phyloP scores from a whole-genome alignment of 2,113 vertebrate genomes.

The Ia io region DNA sequence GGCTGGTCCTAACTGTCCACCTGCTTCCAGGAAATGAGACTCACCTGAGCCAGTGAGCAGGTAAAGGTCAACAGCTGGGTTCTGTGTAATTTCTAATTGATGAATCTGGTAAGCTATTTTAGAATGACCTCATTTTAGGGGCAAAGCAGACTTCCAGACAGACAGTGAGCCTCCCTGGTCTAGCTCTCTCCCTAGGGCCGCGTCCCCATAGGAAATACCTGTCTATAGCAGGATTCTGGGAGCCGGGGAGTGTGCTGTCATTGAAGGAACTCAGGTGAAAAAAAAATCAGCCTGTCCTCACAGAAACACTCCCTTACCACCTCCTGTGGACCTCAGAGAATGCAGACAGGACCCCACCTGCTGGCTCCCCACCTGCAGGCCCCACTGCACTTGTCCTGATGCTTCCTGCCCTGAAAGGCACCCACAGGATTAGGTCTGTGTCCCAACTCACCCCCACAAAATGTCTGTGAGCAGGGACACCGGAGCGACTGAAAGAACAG shows the following conservation, averaged over 20 bases:
- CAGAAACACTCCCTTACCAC: neutral
- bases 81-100: too few relatives aligned
- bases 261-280: too few relatives aligned
- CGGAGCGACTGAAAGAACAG: neutral
- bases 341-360: neutral
- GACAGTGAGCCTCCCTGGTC: rapidly evolving
- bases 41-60: neutral
- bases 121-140: neutral
- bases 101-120: neutral
- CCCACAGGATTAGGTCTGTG: neutral
- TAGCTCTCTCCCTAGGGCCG: neutral
- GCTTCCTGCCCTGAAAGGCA: neutral
- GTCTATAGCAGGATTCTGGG: neutral
- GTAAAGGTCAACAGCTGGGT: neutral
- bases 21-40: neutral
- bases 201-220: neutral
- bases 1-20: neutral
- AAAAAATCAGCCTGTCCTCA: neutral
- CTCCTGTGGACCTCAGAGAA: neutral
- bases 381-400: neutral
- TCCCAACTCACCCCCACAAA: neutral
- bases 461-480: neutral
- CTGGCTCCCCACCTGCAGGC: neutral
- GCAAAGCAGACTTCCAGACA: neutral
- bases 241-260: neutral